Evolutionary conservation across 1,140 invertebrate species (phyloP).

Genomic region (Neodiprion fabricii): DNA sequence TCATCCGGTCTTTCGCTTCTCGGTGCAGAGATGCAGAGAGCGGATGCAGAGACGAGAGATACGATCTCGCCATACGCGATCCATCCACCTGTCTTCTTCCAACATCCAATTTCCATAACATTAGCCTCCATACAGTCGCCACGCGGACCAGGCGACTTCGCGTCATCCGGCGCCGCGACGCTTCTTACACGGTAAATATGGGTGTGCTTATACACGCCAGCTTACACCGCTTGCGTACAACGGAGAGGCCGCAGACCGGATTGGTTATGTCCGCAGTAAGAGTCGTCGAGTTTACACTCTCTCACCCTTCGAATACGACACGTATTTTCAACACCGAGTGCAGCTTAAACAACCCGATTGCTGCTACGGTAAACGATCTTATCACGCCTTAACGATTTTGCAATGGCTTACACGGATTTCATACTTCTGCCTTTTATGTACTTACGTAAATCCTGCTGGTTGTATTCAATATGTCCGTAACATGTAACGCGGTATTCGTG

Average conservation of each 20-base stretch:
- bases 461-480: too few species aligned
- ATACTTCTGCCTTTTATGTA: too few species aligned
- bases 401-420: too few species aligned
- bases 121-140: slow-evolving; percentile 46
- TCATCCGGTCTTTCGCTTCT: slow-evolving; percentile 21
- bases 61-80: slow-evolving; percentile 3
- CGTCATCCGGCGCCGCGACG: slow-evolving; percentile 30
- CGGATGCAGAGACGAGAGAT: not conserved
- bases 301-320: not conserved
- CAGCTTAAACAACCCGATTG: not conserved
- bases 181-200: slow-evolving; percentile 7
- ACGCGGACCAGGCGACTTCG: slow-evolving; percentile 22
- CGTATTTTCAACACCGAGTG: not conserved
- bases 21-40: not conserved
- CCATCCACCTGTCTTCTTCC: slow-evolving; percentile 45
- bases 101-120: slow-evolving; percentile 60
- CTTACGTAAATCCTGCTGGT: too few species aligned
- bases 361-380: too few species aligned
- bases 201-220: not conserved
- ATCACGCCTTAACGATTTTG: too few species aligned
- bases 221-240: not conserved
- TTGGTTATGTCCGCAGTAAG: not conserved
- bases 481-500: too few species aligned
- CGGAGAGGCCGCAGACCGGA: too few species aligned
- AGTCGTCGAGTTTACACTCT: not conserved